phyloP scores from a whole-genome alignment of 2,888 invertebrate species.

The Micropterix aruncella region DNA sequence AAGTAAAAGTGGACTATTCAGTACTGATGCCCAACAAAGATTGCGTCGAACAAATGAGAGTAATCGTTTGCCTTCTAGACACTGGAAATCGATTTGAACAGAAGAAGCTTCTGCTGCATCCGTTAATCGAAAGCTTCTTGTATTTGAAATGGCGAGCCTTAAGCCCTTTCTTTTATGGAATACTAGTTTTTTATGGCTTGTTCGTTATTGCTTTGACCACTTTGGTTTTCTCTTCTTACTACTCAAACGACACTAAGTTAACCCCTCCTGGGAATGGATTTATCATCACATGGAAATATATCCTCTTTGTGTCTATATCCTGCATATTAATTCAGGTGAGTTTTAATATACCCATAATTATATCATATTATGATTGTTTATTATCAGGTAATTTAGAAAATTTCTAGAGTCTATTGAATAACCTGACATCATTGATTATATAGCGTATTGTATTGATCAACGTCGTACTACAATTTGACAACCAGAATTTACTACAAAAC shows the following conservation, averaged over 20 bases:
- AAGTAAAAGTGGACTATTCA: constrained; percentile 35
- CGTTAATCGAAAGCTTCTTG: constrained; percentile 40
- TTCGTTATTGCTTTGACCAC: constrained; percentile 35
- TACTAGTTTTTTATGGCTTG: constrained; percentile 31
- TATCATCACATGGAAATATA: constrained; percentile 23
- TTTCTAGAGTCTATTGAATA: background rate
- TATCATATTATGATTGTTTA: background rate
- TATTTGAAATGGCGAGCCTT: constrained; percentile 41
- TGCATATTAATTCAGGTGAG: constrained; percentile 30
- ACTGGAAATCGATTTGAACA: constrained; percentile 36
- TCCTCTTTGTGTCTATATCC: constrained; percentile 24
- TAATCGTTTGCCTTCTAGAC: constrained; percentile 36
- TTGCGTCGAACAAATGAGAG: constrained; percentile 38
- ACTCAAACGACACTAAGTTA: constrained; percentile 25
- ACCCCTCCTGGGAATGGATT: constrained; percentile 20
- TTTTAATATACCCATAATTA: constrained; percentile 2
- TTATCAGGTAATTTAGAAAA: background rate
- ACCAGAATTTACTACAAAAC: no score
- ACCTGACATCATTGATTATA: no score
- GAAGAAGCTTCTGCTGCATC: constrained; percentile 35
- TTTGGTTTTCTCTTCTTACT: constrained; percentile 32
- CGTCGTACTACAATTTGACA: no score
- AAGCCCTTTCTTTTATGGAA: constrained; percentile 36
- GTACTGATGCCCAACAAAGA: constrained; percentile 29
- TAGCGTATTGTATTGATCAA: no score